A percentile compares a stretch with the other conserved stretches of the same genome.
These are phyloP conservation scores for Cybosia mesomella DNA, from an alignment of 2,888 invertebrate genomes.

Conservation along the genomic window DNA sequence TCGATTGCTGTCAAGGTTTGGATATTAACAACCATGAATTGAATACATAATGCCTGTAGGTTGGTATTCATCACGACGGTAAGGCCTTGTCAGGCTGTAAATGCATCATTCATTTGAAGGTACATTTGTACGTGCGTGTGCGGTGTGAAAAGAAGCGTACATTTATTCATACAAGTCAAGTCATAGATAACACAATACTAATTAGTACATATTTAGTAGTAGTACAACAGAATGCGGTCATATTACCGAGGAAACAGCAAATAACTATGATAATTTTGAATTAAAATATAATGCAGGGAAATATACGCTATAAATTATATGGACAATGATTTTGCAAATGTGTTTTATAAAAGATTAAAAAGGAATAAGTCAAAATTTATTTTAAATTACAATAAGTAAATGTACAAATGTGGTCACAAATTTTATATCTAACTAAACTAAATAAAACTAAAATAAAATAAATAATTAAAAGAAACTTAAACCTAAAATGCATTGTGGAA, in stretches of 20 bases:
- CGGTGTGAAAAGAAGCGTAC: conserved; percentile 2
- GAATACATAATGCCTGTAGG: conserved; percentile 50
- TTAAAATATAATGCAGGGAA: neutral
- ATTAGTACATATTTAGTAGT: neutral
- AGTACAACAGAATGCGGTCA: conserved; percentile 3
- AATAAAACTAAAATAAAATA: too few relatives aligned
- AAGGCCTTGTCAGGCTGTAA: conserved; percentile 51
- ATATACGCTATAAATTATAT: neutral
- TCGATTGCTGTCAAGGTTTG: conserved; percentile 74
- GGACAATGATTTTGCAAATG: neutral
- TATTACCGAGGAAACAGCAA: neutral
- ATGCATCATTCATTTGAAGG: conserved; percentile 59
- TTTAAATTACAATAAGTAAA: too few relatives aligned
- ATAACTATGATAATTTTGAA: neutral
- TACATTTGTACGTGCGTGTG: conserved; percentile 28
- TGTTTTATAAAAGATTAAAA: too few relatives aligned
- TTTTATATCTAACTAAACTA: too few relatives aligned
- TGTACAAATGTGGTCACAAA: too few relatives aligned
- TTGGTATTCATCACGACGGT: conserved; percentile 50
- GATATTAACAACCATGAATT: conserved; percentile 65
- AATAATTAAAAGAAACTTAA: too few relatives aligned
- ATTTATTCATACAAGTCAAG: neutral
- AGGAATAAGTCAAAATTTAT: too few relatives aligned
- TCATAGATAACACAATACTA: conserved; percentile 4
- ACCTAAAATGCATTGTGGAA: too few relatives aligned